Conservation (phyloP, 2,113 vertebrate species). For the Callithrix jacchus region DNA sequence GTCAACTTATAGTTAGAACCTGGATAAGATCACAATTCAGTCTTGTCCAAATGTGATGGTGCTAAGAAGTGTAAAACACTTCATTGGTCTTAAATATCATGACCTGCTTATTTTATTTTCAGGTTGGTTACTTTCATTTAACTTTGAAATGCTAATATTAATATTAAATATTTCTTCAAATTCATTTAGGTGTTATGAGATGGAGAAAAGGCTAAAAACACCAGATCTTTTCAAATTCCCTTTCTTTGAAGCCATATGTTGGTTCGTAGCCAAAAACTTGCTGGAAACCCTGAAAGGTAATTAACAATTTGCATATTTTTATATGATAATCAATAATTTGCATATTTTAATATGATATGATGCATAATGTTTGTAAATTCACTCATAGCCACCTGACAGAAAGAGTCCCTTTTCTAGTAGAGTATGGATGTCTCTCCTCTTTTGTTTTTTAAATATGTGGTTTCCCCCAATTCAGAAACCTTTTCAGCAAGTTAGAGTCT, state of each 20-base stretch:
- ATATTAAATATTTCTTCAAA: slow-evolving; percentile 70
- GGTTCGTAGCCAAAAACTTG: slow-evolving; percentile 99
- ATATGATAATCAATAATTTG: background rate
- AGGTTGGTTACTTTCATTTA: slow-evolving; percentile 60
- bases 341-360: background rate
- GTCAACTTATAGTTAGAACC: slow-evolving; percentile 76
- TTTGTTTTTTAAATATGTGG: background rate
- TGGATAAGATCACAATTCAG: slow-evolving; percentile 69
- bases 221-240: slow-evolving; percentile 99
- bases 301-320: background rate
- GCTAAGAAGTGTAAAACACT: slow-evolving; percentile 59
- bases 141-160: slow-evolving; percentile 45
- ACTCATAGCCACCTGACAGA: background rate
- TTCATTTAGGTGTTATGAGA: slow-evolving; percentile 95
- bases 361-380: background rate
- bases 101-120: slow-evolving; percentile 77
- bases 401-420: background rate
- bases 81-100: slow-evolving; percentile 62
- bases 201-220: slow-evolving; percentile 98
- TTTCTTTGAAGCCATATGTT: slow-evolving; percentile 99
- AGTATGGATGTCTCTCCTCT: background rate
- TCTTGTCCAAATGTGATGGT: slow-evolving; percentile 62
- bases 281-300: slow-evolving; percentile 97
- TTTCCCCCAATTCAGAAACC: background rate
- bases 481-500: background rate